Evolutionary conservation across 2,113 vertebrate genomes (phyloP), one percentile per base, ranked within the genome.

Genomic region (Falco punctatus): DNA sequence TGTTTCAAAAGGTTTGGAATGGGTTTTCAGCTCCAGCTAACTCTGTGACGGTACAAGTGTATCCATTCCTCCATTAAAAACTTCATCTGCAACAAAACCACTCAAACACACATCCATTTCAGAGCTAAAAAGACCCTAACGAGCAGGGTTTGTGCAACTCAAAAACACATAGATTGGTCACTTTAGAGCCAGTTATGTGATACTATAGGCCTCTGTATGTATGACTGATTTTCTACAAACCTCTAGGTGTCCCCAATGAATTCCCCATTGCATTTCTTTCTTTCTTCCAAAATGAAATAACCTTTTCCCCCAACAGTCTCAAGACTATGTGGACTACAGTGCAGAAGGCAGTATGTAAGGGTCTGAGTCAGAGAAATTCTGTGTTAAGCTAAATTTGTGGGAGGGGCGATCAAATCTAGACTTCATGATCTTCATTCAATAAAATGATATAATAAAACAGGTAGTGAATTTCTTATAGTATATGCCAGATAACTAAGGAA

Each of bases 1-100:
- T 10, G 3, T 54, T 42, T 70, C 7, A 38, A 38, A 55, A 81
- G 58, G 9, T 71, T 18, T 52, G n/a, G 42, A 44, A 66, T 75
- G 6, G 33, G 9, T 48, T 81, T 71, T 89, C 42, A 81, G 72
- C 57, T 74, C 55, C 65, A 79, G 48, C 23, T 44, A 57, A 80
- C 12, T 71, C 1, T 0, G 24, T 38, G 15, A 91, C 44, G 35
- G 28, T 19, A 57, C 4, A 5, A 0, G 2, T 28, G 8, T 44
- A 64, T 26, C 35, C 38, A 64, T 9, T 87, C 40, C 20, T 13
- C 26, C 62, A 75, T 10, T 27, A 27, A 78, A 87, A 78, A 74
- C 21, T 64, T 72, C 4, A 72, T 6, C 48, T 61, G 52, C 51
- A 75, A 65, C 28, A 75, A 88, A 48, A 15, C 9, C 65, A 54